Evolutionary conservation across 1,140 invertebrate genomes (phyloP).

Genomic region (Bombus ignitus): DNA sequence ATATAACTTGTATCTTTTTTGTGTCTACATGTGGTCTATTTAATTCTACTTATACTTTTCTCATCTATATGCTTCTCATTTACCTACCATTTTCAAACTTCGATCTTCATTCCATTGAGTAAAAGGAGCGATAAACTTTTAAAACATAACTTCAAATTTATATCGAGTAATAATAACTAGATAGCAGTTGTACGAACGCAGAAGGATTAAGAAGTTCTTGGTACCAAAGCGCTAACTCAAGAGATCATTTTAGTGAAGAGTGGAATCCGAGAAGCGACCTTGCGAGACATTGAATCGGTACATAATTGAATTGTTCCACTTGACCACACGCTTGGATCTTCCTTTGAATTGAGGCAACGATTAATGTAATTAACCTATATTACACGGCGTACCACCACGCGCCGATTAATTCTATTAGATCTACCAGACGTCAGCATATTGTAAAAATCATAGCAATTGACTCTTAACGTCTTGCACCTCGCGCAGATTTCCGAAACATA

Average conservation of each 20-base stretch:
- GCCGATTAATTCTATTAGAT: slow-evolving; percentile 39
- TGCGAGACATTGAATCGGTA: slow-evolving; percentile 67
- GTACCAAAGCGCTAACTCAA: neutral
- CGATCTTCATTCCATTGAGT: too few species aligned
- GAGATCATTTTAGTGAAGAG: slow-evolving; percentile 24
- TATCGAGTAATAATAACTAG: neutral
- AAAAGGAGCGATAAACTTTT: neutral
- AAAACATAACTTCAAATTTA: neutral
- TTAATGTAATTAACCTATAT: slow-evolving; percentile 68
- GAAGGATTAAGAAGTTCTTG: slow-evolving; percentile 7
- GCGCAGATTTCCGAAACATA: neutral
- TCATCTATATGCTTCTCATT: too few species aligned
- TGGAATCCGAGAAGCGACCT: slow-evolving; percentile 48
- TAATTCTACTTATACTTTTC: too few species aligned
- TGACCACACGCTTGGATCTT: slow-evolving; percentile 72
- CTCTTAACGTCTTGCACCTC: neutral
- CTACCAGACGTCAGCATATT: slow-evolving; percentile 9
- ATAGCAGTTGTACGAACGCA: too few species aligned
- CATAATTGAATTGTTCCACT: slow-evolving; percentile 75
- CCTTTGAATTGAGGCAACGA: slow-evolving; percentile 68
- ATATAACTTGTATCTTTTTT: too few species aligned
- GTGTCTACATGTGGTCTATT: too few species aligned
- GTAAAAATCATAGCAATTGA: slow-evolving; percentile 28
- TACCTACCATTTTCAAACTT: too few species aligned
- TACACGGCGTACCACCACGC: slow-evolving; percentile 35